Evolutionary conservation across 2,797 vertebrate species (phyloP), one percentile per base, ranked within the genome.

Genomic region (Odontamblyopus rebecca): DNA sequence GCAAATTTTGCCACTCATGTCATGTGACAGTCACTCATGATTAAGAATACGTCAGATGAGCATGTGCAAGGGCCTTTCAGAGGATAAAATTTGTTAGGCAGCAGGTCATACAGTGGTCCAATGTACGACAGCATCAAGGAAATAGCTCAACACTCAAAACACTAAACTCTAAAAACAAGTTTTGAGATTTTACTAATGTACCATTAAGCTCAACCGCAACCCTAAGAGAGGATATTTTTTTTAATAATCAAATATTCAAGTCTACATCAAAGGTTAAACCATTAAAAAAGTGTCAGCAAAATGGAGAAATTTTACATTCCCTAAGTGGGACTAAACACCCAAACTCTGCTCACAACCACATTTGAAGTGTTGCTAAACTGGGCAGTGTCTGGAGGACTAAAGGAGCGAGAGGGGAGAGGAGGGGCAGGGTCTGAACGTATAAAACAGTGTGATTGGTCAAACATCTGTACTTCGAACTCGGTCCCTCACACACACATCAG

Each of bases 11-110:
- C 59, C 2, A 30, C 59, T 60, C 27, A 29, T 60, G 59, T 61
- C 59, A 60, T 60, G 59, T 61, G 59, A 60, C 57, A 61, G 56
- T 27, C 59, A 48, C 44, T 30, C 59, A 61, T 30, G 59, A 61
- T 16, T 18, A 23, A 59, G 26, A 27, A 5, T 29, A 7, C 6
- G 2, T 18, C 59, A 32, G 15, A 48, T 16, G 13, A 48, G 13
- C 41, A 13, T 44, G 57, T 29, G 15, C 59, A 32, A 61, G 27
- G 29, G 29, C 5, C 15, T 32, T 61, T 16, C 1, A 59, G 57
- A 57, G 9, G 3, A 26, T 23, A 57, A 57, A 26, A 4, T 13
- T 11, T 57, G 23, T 61, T 61, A 61, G 27, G 6, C 13, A 30
- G 27, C 57, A 30, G 5, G 59, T 4, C 15, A 27, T 12, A 11